Percentiles rank a stretch among this genome's conserved stretches.
These are phyloP conservation scores for Gallinago nigripennis DNA, from an alignment of 2,797 vertebrate species.

Conservation along the genomic window DNA sequence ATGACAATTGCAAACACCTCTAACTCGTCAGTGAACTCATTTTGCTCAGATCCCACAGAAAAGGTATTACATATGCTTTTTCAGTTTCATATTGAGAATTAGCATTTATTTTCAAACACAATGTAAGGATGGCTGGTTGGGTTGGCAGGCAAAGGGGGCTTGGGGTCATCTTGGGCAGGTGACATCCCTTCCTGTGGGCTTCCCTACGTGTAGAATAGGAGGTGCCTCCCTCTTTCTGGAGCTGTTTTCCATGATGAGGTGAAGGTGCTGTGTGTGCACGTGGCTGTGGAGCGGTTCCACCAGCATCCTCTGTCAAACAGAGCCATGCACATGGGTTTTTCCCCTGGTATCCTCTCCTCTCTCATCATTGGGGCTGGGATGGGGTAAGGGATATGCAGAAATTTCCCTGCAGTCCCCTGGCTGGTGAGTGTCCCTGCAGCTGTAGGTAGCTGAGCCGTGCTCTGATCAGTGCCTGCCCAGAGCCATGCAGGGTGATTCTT, in stretches of 20 bases:
- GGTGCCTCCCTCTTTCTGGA: accelerated
- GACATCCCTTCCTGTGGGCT: accelerated
- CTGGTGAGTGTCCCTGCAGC: background rate
- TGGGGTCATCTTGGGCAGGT: accelerated
- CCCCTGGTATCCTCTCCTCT: background rate
- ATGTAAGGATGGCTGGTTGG: background rate
- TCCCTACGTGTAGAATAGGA: accelerated
- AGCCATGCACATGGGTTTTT: accelerated
- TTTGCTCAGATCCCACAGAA: background rate
- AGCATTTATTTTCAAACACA: accelerated
- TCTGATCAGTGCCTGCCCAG: no score
- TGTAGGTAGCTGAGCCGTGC: background rate
- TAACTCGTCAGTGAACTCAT: accelerated
- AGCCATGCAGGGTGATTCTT: accelerated
- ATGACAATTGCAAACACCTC: background rate
- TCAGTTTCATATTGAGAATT: accelerated
- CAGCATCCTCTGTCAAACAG: accelerated
- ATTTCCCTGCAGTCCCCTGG: accelerated
- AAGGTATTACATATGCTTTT: accelerated
- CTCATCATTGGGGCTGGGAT: accelerated
- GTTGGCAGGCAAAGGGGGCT: background rate
- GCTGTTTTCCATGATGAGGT: accelerated
- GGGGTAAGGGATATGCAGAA: background rate
- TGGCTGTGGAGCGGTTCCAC: background rate
- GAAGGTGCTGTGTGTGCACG: accelerated